Evolutionary conservation across 2,797 vertebrate genomes (phyloP), one percentile per base, ranked within the genome.

Genomic region (Paguma larvata): DNA sequence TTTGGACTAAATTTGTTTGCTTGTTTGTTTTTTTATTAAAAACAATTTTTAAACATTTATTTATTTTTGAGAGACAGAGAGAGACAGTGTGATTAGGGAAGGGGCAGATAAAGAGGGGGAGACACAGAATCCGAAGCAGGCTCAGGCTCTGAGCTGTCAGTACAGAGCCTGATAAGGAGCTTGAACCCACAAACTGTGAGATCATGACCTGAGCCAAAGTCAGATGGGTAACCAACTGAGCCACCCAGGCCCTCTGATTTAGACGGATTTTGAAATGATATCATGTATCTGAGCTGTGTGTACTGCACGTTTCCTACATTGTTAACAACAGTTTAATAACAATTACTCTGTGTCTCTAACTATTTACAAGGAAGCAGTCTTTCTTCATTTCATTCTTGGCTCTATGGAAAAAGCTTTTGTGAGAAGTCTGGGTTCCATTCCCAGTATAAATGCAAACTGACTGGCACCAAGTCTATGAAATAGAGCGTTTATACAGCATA

Each of bases 391-490:
- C 53, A 70, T 18, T 94, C 41, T 92, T 93, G 91, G 70, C 80
- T 97, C 30, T 73, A 11, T 75, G 56, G 21, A 90, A 95, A 86
- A 9, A 13, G 84, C 70, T 84, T 94, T 93, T 96, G 89, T 88
- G 70, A 94, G 65, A 70, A 88, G 92, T 85, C 89, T 97, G 94
- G 77, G 91, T 83, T 93, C 13, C 38, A 51, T 93, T 85, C 65
- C 82, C 68, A 51, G 25, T 38, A 18, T 87, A 95, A 97, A 96
- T 91, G 63, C 84, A 92, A 78, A 59, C 86, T 92, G 84, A 95
- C 80, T 96, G 91, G 91, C 84, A 92, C 56, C 18, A 83, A 83
- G 53, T 94, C 80, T 83, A 90, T 86, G 89, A 92, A 97, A 89
- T 73, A 62, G 95, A 88, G 85, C 41, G 56, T 96, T 96, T 87